Conservation (phyloP, 2,888 invertebrate species). For the Tanypteryx hageni region DNA sequence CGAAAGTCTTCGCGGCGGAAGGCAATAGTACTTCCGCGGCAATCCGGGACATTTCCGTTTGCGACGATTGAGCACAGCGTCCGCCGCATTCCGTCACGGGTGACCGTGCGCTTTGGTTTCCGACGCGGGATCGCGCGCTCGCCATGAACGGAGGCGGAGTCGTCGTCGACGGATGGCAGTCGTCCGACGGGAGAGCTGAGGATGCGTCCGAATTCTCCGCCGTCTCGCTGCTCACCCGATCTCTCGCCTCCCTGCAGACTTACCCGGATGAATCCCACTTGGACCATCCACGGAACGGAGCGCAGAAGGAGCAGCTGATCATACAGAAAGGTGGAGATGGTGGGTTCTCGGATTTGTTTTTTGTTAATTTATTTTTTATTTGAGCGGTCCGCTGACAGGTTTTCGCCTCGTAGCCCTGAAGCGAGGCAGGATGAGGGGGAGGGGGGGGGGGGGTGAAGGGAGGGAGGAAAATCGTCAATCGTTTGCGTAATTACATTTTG, state of each 20-base stretch:
- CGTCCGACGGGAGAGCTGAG: not conserved
- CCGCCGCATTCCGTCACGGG: not conserved
- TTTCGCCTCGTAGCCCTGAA: not conserved
- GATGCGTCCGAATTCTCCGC: not conserved
- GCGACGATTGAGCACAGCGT: not conserved
- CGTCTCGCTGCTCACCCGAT: not conserved
- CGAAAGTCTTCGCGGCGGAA: not conserved
- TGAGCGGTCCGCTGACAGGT: not conserved
- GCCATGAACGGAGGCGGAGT: conserved; percentile 11
- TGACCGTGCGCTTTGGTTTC: not conserved
- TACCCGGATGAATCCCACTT: not conserved
- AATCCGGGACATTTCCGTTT: not conserved
- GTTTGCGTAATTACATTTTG: not conserved
- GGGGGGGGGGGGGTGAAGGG: too few species aligned
- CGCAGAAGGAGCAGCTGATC: conserved; percentile 22
- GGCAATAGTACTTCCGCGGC: not conserved
- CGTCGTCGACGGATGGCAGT: not conserved
- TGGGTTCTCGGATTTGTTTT: not conserved
- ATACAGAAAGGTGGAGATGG: not conserved
- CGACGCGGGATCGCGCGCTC: not conserved
- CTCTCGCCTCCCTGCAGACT: not conserved
- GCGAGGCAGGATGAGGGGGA: too few species aligned
- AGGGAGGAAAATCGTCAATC: too few species aligned
- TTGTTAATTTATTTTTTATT: too few species aligned
- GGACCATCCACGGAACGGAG: not conserved